Percentiles rank a stretch among this genome's conserved stretches.
phyloP scores from a whole-genome alignment of 2,888 invertebrate species.

The Hydrotaea cyrtoneurina region DNA sequence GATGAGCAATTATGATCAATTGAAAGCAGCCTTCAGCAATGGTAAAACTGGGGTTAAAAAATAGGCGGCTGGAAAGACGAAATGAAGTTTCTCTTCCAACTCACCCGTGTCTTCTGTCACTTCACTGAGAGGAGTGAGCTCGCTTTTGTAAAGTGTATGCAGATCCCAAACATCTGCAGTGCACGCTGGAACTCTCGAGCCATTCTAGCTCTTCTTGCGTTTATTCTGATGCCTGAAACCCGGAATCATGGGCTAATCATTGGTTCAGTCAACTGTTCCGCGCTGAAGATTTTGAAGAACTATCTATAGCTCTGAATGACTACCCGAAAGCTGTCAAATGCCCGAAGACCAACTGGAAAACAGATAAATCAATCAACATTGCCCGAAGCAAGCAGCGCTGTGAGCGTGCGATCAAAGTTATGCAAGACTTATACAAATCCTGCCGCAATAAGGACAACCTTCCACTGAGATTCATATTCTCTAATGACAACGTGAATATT shows the following conservation, averaged over 20 bases:
- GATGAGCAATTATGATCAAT: no score
- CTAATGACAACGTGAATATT: neutral
- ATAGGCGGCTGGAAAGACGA: neutral
- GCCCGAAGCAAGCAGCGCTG: neutral
- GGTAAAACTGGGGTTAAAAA: neutral
- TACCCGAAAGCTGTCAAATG: no score
- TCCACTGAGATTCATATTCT: neutral
- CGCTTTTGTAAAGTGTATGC: no score
- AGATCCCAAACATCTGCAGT: no score
- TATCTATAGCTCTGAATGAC: neutral
- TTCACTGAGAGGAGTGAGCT: no score
- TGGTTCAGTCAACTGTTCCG: conserved; percentile 8
- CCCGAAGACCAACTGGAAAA: no score
- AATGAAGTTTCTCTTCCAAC: neutral
- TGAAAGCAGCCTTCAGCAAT: neutral
- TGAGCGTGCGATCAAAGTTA: conserved; percentile 21
- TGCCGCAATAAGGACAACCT: neutral
- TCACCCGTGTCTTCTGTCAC: no score
- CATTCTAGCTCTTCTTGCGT: no score
- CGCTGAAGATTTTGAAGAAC: no score
- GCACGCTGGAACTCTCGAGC: no score
- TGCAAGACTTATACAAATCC: conserved; percentile 11
- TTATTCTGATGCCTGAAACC: no score
- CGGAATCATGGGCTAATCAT: neutral
- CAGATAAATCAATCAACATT: neutral